Evolutionary conservation across 2,888 invertebrate species (phyloP), one percentile per base, ranked within the genome.

Genomic region (Rhodophaea formosa): DNA sequence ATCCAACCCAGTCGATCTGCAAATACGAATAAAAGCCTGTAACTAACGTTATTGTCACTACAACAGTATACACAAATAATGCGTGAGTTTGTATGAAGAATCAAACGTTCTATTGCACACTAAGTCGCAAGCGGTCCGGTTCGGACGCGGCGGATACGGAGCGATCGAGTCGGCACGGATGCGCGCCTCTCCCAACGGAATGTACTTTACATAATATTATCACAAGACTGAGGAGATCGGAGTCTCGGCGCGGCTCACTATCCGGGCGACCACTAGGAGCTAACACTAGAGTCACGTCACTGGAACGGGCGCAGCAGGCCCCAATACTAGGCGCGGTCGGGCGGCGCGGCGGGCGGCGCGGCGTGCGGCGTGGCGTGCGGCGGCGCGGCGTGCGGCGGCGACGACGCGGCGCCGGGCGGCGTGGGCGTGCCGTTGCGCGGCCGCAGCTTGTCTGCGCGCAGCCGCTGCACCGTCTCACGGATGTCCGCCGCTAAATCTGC

Each of bases 161-260:
- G 70, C 63, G 64, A 61, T 66, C 64, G 63, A 58, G 67, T 59
- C 59, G 62, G 61, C 62, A 56, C 53, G 62, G 58, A 64, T 67
- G 45, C 62, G 65, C 62, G 61, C 62, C 64, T 63, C 60, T 62
- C 69, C 77, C 75, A 72, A 78, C 85, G 87, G 87, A 88, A 87
- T 87, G 87, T 87, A 87, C 85, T 86, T 86, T 85, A 85, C 79
- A 82, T 80, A 74, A 80, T 84, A 86, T 84, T 87, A 88, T 87
- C 88, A 87, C 87, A 86, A 80, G 80, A 75, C 79, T 82, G 86
- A 82, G 84, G 81, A 80, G 80, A 81, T 79, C 81, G 77, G 72
- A 67, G 71, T 71, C 68, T 70, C 70, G 64, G 67, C 60, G 59
- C 60, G 60, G 47, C 35, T 58, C 56, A 54, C 58, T 47, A 58